Conservation (phyloP, 2,113 vertebrate species). For the Antennarius striatus region DNA sequence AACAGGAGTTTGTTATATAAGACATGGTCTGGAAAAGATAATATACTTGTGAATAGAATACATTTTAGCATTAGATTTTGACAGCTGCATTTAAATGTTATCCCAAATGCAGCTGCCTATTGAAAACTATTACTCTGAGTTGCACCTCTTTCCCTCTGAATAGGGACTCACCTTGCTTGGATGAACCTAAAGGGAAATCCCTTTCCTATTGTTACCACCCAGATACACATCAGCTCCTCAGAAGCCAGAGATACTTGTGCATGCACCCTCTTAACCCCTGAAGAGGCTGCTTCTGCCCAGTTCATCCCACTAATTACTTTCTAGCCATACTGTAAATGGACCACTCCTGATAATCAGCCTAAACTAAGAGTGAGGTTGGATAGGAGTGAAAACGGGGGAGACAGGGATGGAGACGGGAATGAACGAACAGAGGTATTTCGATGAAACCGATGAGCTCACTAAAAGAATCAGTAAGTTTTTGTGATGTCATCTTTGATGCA, state of each 20-base stretch:
- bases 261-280: slow-evolving; percentile 52
- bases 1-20: neutral
- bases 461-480: slow-evolving; percentile 49
- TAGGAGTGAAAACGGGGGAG: slow-evolving; percentile 15
- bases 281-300: slow-evolving; percentile 62
- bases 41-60: too few relatives aligned
- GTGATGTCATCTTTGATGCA: slow-evolving; percentile 37
- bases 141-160: slow-evolving; percentile 6
- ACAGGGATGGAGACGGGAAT: slow-evolving; percentile 26
- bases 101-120: neutral
- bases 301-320: slow-evolving; percentile 75
- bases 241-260: slow-evolving; percentile 42
- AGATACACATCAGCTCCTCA: slow-evolving; percentile 37
- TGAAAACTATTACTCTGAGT: neutral
- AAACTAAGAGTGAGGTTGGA: slow-evolving; percentile 23
- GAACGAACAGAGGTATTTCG: slow-evolving; percentile 50
- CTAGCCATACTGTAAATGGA: slow-evolving; percentile 73
- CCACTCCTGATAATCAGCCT: slow-evolving; percentile 73
- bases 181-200: slow-evolving; percentile 44
- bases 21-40: too few relatives aligned
- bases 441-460: slow-evolving; percentile 38
- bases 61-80: neutral
- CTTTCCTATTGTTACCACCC: slow-evolving; percentile 40
- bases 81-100: neutral
- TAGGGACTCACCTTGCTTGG: neutral